These are phyloP conservation scores for Apogon hyalosoma DNA, from an alignment of 2,797 vertebrate species.

Conservation along the genomic window DNA sequence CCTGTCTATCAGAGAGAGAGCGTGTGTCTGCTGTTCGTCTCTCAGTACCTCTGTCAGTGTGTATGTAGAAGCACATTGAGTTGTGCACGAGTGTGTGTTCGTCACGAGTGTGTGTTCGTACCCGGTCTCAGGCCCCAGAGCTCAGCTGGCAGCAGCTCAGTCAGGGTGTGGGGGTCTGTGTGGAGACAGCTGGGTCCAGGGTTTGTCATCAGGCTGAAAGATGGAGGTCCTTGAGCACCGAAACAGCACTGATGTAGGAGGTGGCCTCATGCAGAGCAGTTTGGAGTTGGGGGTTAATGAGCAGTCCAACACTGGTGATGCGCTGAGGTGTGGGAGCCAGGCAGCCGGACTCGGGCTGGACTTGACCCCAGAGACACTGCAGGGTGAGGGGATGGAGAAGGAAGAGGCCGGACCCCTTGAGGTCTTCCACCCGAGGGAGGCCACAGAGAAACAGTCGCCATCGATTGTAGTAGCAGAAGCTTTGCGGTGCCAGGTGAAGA, in stretches of 20 bases:
- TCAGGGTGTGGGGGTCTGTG: constrained; percentile 36
- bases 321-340: constrained; percentile 17
- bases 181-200: constrained; percentile 44
- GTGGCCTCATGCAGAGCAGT: constrained; percentile 36
- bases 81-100: background rate
- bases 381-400: constrained; percentile 34
- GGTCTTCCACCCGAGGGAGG: constrained; percentile 58
- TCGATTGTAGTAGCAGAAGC: constrained; percentile 74
- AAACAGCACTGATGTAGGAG: constrained; percentile 43
- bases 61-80: constrained; percentile 23
- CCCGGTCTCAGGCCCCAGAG: constrained; percentile 47
- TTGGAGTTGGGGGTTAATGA: constrained; percentile 41
- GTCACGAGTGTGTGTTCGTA: constrained; percentile 20
- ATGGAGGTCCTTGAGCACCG: constrained; percentile 76
- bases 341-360: constrained; percentile 36
- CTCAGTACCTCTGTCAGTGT: constrained; percentile 49
- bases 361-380: constrained; percentile 23
- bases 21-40: constrained; percentile 54
- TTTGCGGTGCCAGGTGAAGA: constrained; percentile 95
- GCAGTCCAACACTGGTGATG: background rate
- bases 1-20: constrained; percentile 60
- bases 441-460: constrained; percentile 39
- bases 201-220: constrained; percentile 30
- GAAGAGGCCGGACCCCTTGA: constrained; percentile 57
- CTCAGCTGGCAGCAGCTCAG: constrained; percentile 65